Base-by-base conservation (phyloP, 2,888 invertebrate genomes). In the Caenorhabditis zanzibari region DNA sequence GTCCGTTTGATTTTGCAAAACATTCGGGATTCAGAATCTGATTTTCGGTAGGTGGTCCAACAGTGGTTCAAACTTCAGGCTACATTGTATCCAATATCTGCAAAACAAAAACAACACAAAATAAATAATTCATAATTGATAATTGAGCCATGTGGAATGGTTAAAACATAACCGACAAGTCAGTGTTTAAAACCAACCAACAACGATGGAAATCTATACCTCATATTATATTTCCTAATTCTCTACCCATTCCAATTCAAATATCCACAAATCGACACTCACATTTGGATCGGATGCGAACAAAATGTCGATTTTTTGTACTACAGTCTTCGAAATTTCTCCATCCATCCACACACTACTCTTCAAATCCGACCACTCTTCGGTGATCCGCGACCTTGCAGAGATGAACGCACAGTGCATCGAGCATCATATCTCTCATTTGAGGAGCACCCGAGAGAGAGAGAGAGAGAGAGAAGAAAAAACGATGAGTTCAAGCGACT, bases 361-460 rank as follows among this genome's bases (percentile, higher is more conserved):
- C 79, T 79, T 79, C 79, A 79, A 79, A 79, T 79, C 71, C 35
- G 24, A 59, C 80, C 80, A 80, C 80, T 80, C 73, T 80, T 80
- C 19, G 64, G 80, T 80, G 80, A 80, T 80, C 80, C 73, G 68
- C 68, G 80, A 64, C 75, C 75, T 64, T 64, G 71, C 64, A 79
- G 47, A 79, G 79, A 79, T 79, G 79, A 79, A 79, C 79, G 79
- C 71, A 63, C 71, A 38, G 71, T 71, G 77, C 66, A 61, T 41
- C 41, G 71, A 56, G 56, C 68, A 61, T 54, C 69, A 52, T 77
- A 79, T 79, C 71, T 54, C 56, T 71, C 54, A 54, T 63, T 63
- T 38, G 38, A 56, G 56, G 16, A 69, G 54, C 61, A 68, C 9
- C 16, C 26, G 49, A 69, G 66, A 61, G 28, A 32, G 22, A 12